Evolutionary conservation across 2,113 vertebrate species (phyloP).

Genomic region (Oryzias woworae): DNA sequence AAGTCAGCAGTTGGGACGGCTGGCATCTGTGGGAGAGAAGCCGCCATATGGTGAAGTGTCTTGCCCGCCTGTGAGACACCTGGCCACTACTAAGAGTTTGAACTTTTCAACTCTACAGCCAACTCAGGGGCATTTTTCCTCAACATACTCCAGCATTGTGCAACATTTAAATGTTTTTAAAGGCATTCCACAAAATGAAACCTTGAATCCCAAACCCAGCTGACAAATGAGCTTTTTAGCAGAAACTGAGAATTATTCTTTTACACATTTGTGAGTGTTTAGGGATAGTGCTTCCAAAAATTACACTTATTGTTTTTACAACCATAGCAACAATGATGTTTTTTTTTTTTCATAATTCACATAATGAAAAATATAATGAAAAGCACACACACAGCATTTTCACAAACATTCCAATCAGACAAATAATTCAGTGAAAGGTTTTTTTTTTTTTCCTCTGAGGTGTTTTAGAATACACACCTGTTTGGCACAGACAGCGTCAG

Average conservation of each 20-base stretch:
- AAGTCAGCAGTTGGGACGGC: slow-evolving; percentile 49
- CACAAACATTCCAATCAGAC: slow-evolving; percentile 28
- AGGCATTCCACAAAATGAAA: background rate
- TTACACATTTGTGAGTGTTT: too few relatives aligned
- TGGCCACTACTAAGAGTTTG: slow-evolving; percentile 59
- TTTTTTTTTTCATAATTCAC: too few relatives aligned
- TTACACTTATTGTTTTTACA: too few relatives aligned
- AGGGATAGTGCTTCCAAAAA: too few relatives aligned
- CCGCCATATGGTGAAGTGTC: slow-evolving; percentile 62
- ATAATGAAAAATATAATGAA: too few relatives aligned
- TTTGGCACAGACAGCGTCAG: slow-evolving; percentile 72
- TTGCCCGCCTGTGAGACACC: slow-evolving; percentile 57
- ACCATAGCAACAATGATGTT: too few relatives aligned
- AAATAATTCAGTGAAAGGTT: slow-evolving; percentile 60
- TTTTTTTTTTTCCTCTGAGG: slow-evolving; percentile 56
- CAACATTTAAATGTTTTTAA: background rate
- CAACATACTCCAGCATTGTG: background rate
- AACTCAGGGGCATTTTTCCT: slow-evolving; percentile 9
- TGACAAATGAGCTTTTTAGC: background rate
- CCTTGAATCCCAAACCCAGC: too few relatives aligned
- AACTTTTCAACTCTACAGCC: slow-evolving; percentile 58
- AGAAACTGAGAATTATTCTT: background rate
- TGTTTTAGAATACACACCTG: slow-evolving; percentile 77
- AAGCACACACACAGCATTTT: slow-evolving; percentile 12
- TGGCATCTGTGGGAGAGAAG: slow-evolving; percentile 51